phyloP scores from a whole-genome alignment of 2,113 vertebrate species.

The Chroicocephalus ridibundus region DNA sequence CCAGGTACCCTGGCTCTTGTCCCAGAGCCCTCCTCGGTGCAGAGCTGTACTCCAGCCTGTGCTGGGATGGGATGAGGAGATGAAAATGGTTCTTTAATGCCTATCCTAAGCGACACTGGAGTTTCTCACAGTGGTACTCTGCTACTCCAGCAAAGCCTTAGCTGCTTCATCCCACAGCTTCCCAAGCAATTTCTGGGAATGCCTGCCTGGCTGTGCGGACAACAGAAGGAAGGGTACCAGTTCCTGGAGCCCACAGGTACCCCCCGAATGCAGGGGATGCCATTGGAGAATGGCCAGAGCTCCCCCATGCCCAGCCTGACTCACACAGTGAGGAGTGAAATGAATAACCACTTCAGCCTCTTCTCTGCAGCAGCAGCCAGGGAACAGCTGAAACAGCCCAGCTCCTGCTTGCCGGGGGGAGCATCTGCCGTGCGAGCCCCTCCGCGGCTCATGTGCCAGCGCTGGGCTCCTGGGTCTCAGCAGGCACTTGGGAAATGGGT shows the following conservation, averaged over 20 bases:
- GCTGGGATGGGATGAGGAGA: not conserved
- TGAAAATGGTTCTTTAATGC: not conserved
- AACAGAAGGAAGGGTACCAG: not conserved
- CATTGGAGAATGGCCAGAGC: not conserved
- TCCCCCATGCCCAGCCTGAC: not conserved
- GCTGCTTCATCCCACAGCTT: not conserved
- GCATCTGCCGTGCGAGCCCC: not conserved
- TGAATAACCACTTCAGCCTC: not conserved
- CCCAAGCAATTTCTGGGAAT: not conserved
- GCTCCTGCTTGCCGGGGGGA: not conserved
- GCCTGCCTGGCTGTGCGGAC: not conserved
- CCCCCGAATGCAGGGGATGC: rapidly evolving
- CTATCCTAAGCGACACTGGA: not conserved
- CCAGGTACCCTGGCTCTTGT: conserved; percentile 55
- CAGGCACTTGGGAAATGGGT: not conserved
- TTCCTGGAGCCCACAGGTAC: not conserved
- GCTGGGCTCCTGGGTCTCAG: not conserved
- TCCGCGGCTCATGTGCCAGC: rapidly evolving
- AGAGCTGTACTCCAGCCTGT: not conserved
- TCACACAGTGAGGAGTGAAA: not conserved
- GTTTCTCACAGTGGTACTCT: not conserved
- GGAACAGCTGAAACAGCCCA: not conserved
- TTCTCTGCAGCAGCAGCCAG: not conserved
- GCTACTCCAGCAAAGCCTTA: not conserved
- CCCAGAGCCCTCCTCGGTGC: not conserved